Percentiles rank a stretch among this genome's conserved stretches.
Evolutionary conservation across 2,888 invertebrate species (phyloP).

Genomic region (Drosophila cracens): DNA sequence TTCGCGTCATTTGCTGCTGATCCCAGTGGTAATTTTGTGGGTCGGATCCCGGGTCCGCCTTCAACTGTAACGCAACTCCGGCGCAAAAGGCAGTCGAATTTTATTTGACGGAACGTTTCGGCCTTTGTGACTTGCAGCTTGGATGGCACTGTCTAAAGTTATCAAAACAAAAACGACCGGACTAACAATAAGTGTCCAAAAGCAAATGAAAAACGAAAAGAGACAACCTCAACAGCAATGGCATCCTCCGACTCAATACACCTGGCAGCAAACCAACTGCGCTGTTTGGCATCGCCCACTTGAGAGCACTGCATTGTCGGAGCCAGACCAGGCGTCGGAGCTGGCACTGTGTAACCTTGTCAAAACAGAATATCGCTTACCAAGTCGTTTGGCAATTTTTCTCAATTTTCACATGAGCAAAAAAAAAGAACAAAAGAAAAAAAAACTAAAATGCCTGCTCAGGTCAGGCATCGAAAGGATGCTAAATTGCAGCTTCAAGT

Average conservation of each 20-base stretch:
- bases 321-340: not conserved
- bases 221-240: constrained; percentile 24
- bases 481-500: constrained; percentile 51
- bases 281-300: constrained; percentile 53
- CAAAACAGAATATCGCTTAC: constrained; percentile 79
- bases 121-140: constrained; percentile 20
- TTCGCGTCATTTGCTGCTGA: constrained; percentile 80
- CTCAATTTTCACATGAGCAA: constrained; percentile 77
- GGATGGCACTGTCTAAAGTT: constrained; percentile 59
- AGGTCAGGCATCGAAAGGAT: constrained; percentile 38
- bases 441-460: constrained; percentile 48
- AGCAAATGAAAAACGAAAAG: constrained; percentile 6
- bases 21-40: constrained; percentile 80
- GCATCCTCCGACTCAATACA: constrained; percentile 29
- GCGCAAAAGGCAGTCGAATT: constrained; percentile 55
- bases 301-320: constrained; percentile 34
- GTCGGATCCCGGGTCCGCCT: constrained; percentile 35
- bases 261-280: constrained; percentile 74
- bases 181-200: constrained; percentile 66
- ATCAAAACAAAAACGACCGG: constrained; percentile 61
- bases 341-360: constrained; percentile 47
- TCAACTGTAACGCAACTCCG: constrained; percentile 46
- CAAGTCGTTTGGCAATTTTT: constrained; percentile 81
- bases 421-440: not conserved
- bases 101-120: constrained; percentile 66